Conservation (phyloP, 2,797 vertebrate genomes). For the Neosilurus mollespiculum region DNA sequence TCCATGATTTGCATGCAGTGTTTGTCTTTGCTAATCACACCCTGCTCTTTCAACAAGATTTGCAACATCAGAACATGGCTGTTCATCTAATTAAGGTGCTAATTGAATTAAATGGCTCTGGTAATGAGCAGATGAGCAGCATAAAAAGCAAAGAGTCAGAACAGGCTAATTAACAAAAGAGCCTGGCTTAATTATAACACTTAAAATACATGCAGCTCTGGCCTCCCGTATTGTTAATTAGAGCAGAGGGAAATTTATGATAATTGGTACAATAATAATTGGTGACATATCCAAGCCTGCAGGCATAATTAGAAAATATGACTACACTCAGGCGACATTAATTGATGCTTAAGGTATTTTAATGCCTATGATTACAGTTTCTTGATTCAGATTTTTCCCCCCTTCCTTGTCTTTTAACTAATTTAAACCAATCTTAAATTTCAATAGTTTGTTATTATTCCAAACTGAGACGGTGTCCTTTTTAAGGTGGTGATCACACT, state of each 20-base stretch:
- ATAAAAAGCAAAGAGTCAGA: conserved; percentile 99
- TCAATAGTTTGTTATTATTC: conserved; percentile 4
- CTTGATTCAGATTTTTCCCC: neutral
- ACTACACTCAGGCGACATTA: conserved; percentile 71
- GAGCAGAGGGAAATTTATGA: conserved; percentile 93
- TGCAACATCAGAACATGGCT: conserved; percentile 90
- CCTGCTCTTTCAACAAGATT: conserved; percentile 81
- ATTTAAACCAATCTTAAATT: neutral
- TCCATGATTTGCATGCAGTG: conserved; percentile 83
- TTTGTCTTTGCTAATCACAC: conserved; percentile 94
- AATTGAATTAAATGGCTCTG: conserved; percentile 99
- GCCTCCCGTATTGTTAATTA: conserved; percentile 94
- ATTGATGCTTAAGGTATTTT: conserved; percentile 70
- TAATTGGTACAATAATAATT: conserved; percentile 93
- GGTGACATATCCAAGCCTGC: conserved; percentile 70
- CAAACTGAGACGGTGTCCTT: neutral
- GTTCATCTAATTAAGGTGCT: conserved; percentile 98
- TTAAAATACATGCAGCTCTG: conserved; percentile 87
- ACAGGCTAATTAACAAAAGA: conserved; percentile 99
- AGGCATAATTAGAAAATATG: conserved; percentile 82
- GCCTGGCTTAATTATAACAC: conserved; percentile 97
- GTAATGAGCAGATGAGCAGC: conserved; percentile 95
- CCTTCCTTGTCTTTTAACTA: neutral
- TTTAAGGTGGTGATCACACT: too few species aligned
- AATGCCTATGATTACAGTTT: neutral